phyloP scores from a whole-genome alignment of 1,140 invertebrate species.

The Camponotus pennsylvanicus region DNA sequence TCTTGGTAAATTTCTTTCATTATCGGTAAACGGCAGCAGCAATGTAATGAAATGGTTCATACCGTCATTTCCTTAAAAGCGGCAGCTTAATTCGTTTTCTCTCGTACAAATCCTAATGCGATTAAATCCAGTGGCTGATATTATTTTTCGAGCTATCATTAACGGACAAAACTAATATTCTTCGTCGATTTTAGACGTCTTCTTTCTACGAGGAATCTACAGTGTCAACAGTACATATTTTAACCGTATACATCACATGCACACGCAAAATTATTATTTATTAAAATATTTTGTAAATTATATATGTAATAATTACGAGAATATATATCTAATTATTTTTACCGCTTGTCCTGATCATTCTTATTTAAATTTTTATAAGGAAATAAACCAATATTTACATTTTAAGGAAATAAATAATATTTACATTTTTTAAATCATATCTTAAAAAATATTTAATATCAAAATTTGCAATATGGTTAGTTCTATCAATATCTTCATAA shows the following conservation, averaged over 20 bases:
- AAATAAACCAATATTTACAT: too few relatives aligned
- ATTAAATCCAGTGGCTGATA: conserved; percentile 1
- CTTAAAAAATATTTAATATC: neutral
- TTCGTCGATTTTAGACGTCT: neutral
- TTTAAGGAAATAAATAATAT: too few relatives aligned
- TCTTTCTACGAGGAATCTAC: neutral
- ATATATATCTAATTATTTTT: too few relatives aligned
- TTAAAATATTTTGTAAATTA: too few relatives aligned
- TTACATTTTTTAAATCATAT: too few relatives aligned
- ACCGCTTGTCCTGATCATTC: too few relatives aligned
- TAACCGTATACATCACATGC: too few relatives aligned
- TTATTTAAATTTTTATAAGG: too few relatives aligned
- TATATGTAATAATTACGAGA: too few relatives aligned
- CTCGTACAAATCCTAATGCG: conserved; percentile 16
- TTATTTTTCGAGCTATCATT: conserved; percentile 12
- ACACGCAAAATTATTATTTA: too few relatives aligned
- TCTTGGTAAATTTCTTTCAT: conserved; percentile 50
- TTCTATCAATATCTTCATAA: neutral
- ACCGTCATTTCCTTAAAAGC: conserved; percentile 32
- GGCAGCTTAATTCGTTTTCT: conserved; percentile 37
- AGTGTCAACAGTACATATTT: too few relatives aligned
- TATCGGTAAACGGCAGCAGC: conserved; percentile 40
- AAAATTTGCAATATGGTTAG: neutral
- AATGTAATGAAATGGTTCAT: conserved; percentile 48
- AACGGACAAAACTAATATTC: neutral